Evolutionary conservation across 2,113 vertebrate genomes (phyloP).

Genomic region (Dicaeum eximium): DNA sequence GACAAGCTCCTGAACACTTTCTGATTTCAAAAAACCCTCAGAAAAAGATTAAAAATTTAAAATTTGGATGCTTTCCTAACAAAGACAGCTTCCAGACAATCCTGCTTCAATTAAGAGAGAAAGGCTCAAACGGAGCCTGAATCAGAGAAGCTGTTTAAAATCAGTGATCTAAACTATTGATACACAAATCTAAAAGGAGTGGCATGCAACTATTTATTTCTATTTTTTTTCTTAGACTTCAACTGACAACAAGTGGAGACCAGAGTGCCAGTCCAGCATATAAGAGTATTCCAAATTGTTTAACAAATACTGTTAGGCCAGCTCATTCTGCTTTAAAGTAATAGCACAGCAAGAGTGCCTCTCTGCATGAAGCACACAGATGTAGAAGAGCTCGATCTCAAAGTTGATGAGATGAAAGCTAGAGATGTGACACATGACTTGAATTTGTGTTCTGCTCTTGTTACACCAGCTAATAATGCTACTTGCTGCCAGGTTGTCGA

Average conservation of each 20-base stretch:
- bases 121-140: not conserved
- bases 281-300: not conserved
- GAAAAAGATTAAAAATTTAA: not conserved
- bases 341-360: not conserved
- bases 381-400: not conserved
- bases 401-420: not conserved
- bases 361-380: slow-evolving; percentile 8
- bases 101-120: not conserved
- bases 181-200: not conserved
- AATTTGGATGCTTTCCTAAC: not conserved
- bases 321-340: not conserved
- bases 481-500: not conserved
- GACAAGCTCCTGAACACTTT: not conserved
- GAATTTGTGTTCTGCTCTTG: slow-evolving; percentile 22
- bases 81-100: not conserved
- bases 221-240: not conserved
- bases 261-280: not conserved
- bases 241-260: not conserved
- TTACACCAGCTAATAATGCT: not conserved
- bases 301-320: not conserved
- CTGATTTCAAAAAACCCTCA: not conserved
- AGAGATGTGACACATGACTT: not conserved
- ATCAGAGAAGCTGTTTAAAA: not conserved
- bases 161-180: not conserved
- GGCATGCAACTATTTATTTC: not conserved